Evolutionary conservation across 2,113 vertebrate species (phyloP).

Genomic region (Poicephalus gulielmi): DNA sequence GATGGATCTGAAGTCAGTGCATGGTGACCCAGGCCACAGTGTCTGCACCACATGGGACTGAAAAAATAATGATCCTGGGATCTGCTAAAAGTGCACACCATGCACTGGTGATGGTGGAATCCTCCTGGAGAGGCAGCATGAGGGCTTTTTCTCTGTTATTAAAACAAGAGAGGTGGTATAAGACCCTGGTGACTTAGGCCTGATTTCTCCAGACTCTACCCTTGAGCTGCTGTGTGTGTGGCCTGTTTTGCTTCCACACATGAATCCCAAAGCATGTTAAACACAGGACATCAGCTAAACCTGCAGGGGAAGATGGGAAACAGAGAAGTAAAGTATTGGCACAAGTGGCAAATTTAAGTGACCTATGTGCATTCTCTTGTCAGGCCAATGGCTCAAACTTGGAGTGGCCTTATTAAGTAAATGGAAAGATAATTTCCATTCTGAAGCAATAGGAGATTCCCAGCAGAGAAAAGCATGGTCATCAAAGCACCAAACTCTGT

Average conservation of each 20-base stretch:
- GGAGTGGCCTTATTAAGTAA: background rate
- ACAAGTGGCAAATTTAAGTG: background rate
- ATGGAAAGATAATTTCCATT: background rate
- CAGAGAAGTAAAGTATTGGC: background rate
- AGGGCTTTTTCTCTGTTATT: background rate
- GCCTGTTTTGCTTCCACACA: background rate
- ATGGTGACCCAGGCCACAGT: background rate
- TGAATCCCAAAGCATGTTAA: background rate
- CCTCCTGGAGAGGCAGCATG: background rate
- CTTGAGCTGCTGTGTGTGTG: background rate
- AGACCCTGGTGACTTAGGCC: background rate
- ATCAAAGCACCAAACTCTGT: background rate
- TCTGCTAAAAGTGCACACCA: background rate
- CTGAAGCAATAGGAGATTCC: background rate
- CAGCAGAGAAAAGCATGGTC: background rate
- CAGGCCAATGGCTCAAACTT: background rate
- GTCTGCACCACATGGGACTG: background rate
- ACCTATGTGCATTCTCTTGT: background rate
- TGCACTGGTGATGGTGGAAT: background rate
- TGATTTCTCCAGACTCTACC: background rate
- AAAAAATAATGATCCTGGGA: background rate
- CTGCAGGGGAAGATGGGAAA: background rate
- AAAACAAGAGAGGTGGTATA: background rate
- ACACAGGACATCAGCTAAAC: background rate
- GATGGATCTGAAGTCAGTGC: background rate